phyloP scores from a whole-genome alignment of 2,888 invertebrate genomes.

The Seladonia tumulorum region DNA sequence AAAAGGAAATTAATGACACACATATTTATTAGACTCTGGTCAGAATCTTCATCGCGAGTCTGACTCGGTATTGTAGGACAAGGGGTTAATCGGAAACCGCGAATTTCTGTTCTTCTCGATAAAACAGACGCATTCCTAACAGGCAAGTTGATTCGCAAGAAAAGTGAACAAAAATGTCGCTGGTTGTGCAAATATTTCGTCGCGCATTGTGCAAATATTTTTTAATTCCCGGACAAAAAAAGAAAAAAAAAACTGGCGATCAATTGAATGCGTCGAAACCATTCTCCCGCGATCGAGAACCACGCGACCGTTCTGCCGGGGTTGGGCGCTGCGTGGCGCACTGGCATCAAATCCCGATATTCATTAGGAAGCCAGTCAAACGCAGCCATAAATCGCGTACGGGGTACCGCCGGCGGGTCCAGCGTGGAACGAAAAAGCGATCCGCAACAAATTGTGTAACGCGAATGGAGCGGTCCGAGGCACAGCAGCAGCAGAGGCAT shows the following conservation, averaged over 20 bases:
- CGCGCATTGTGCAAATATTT: conserved; percentile 3
- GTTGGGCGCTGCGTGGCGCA: not conserved
- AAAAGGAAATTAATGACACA: too few species aligned
- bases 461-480: conserved; percentile 28
- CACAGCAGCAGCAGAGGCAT: not conserved
- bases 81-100: too few species aligned
- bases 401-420: conserved; percentile 21
- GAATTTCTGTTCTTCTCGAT: too few species aligned
- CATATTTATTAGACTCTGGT: too few species aligned
- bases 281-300: not conserved
- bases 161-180: too few species aligned
- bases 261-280: not conserved
- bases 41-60: too few species aligned
- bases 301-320: not conserved
- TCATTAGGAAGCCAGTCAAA: conserved; percentile 51
- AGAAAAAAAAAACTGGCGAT: not conserved
- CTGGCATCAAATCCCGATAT: conserved; percentile 17
- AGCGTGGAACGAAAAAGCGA: conserved; percentile 40
- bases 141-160: too few species aligned
- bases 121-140: too few species aligned
- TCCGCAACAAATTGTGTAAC: conserved; percentile 57
- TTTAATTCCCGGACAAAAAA: not conserved
- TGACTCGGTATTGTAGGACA: too few species aligned
- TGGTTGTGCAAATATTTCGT: too few species aligned
- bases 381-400: conserved; percentile 40